Percentiles rank a stretch among this genome's conserved stretches.
Evolutionary conservation across 2,797 vertebrate genomes (phyloP).

Genomic region (Hydrocynus forskahlii): DNA sequence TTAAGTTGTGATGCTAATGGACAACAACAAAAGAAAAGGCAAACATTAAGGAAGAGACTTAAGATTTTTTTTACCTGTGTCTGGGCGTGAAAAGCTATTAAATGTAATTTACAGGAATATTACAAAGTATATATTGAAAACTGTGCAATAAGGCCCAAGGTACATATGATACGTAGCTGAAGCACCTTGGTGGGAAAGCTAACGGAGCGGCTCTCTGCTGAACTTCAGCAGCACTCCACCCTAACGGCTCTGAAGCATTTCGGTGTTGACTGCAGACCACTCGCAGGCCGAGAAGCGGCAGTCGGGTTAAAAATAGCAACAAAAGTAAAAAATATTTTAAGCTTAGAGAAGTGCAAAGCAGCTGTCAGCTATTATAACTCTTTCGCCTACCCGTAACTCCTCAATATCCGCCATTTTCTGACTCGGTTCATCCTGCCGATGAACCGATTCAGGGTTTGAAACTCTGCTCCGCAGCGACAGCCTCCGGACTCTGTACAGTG

Average conservation of each 20-base stretch:
- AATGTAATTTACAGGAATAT: constrained; percentile 19
- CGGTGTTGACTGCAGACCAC: background rate
- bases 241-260: background rate
- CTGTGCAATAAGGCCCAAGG: background rate
- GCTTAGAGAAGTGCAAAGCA: constrained; percentile 17
- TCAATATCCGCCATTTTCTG: constrained; percentile 90
- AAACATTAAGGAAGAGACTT: constrained; percentile 32
- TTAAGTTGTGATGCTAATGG: constrained; percentile 9
- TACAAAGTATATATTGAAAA: background rate
- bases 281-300: background rate
- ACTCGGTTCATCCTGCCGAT: constrained; percentile 74
- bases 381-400: constrained; percentile 85
- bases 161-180: constrained; percentile 9
- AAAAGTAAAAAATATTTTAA: background rate
- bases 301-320: background rate
- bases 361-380: constrained; percentile 61
- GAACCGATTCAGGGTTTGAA: constrained; percentile 48
- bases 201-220: constrained; percentile 29
- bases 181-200: constrained; percentile 32
- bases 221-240: constrained; percentile 27
- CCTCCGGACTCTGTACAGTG: background rate
- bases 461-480: background rate
- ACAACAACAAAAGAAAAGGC: constrained; percentile 17
- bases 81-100: constrained; percentile 25
- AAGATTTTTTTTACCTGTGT: constrained; percentile 27